Evolutionary conservation across 2,797 vertebrate species (phyloP), one percentile per base, ranked within the genome.

Genomic region (Pantherophis alleghaniensis): DNA sequence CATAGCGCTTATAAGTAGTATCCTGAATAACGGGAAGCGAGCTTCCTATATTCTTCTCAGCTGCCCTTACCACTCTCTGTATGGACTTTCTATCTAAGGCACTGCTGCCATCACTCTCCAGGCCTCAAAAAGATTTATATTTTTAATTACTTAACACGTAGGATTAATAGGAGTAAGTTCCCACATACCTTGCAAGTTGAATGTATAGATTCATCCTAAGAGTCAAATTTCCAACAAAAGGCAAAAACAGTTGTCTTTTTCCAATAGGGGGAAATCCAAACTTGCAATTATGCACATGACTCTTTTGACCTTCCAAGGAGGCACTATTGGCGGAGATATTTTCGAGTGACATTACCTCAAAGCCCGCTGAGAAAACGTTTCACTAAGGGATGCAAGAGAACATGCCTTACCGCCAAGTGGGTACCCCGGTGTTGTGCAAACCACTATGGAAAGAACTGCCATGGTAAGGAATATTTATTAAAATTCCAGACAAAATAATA

Each of bases 371-470:
- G 93, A 94, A 94, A 61, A 63, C 87, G 91, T 92, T 69, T 95
- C 90, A 94, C 51, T n/a, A 96, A 93, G 0, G 97, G 98, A 90
- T 99, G 99, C 95, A 97, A 20, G 93, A 98, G 97, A 93, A 94
- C 95, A 51, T 99, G 99, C 12, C 22, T 96, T 63, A 96, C 88
- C 37, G 37, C 92, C 6, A 83, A 90, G 4, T 99, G 99, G 99
- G 55, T 94, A 59, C 97, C 97, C 0, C 97, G 98, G 92, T 99
- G 99, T 97, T 99, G 99, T 95, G 97, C 98, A 18, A 99, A 99
- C 95, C 99, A 99, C 97, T 99, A 98, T 0, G 97, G 99, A 94
- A 96, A 93, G 53, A 97, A 99, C 95, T 99, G 99, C 91, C 97
- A 96, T 95, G 99, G 99, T 99, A 94, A 98, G 97, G 7, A 18